These are phyloP conservation scores for Halichondria panicea DNA, from an alignment of 37 sponge, comb jelly and placozoan genomes.

Conservation along the genomic window DNA sequence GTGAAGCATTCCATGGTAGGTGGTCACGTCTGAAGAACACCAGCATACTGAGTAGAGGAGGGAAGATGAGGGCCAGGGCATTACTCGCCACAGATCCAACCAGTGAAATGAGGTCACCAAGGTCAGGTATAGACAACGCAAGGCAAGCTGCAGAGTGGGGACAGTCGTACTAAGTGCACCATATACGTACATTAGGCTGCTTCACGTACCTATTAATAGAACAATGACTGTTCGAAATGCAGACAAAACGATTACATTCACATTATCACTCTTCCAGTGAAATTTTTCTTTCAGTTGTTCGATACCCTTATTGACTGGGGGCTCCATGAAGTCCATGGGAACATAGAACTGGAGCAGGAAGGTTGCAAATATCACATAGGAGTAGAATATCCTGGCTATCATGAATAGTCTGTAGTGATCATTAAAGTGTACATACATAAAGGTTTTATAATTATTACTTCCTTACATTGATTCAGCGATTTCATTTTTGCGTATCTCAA, in stretches of 20 bases:
- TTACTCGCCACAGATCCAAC: conserved; percentile 87
- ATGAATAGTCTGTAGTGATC: conserved; percentile 45
- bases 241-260: conserved; percentile 9
- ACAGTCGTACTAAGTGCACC: not conserved
- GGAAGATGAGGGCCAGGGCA: conserved; percentile 89
- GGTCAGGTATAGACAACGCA: conserved; percentile 62
- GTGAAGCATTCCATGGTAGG: conserved; percentile 11
- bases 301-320: conserved; percentile 16
- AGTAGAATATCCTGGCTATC: conserved; percentile 60
- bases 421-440: not conserved
- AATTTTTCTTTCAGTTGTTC: conserved; percentile 6
- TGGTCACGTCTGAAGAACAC: conserved; percentile 32
- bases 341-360: conserved; percentile 81
- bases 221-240: conserved; percentile 44
- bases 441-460: not conserved
- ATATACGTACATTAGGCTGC: not conserved
- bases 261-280: conserved; percentile 1
- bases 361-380: conserved; percentile 60
- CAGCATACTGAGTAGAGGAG: conserved; percentile 69
- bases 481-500: conserved; percentile 25
- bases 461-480: not conserved
- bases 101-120: conserved; percentile 83
- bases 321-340: conserved; percentile 80
- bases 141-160: conserved; percentile 41
- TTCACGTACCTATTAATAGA: conserved; percentile 47